Base-by-base conservation (phyloP, 2,888 invertebrate species). In the Pomacea canaliculata region DNA sequence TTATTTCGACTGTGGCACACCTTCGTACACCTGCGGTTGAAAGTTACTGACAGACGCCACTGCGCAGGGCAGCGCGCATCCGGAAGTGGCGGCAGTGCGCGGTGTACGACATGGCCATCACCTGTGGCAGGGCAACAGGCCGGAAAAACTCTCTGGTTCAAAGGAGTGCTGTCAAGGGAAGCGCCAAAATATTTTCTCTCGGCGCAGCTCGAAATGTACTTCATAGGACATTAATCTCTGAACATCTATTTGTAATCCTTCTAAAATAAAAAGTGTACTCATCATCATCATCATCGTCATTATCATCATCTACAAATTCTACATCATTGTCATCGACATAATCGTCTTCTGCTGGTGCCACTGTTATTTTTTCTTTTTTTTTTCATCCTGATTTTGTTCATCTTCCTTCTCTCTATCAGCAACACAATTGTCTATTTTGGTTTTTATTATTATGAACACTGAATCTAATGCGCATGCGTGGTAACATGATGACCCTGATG, bases 51-150 rank as follows among this genome's bases (percentile, higher is more conserved):
- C 72, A 46, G 73, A 66, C 73, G 23, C 51, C 67, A 49, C 46
- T n/a, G 67, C 59, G 56, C 16, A 23, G 73, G 66, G 67, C 56
- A 73, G 18, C 49, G 23, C 23, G n/a, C 3, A 59, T 59, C 67
- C 73, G 73, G 73, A 73, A 73, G 46, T 73, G 73, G 67, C 67
- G 66, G 56, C 73, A 66, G 73, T 51, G 19, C 46, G 66, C 67
- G n/a, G 12, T 12, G 63, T 59, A 59, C 7, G 73, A 59, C 73
- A 66, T 49, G 67, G 46, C 66, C 66, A 67, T 16, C 73, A 73
- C 73, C 59, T 73, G 73, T 66, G 66, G 13, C 9, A 13, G 27
- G 46, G 70, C 56, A 51, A 1, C 51, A 56, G 51, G 51, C 1
- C 51, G 51, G 51, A 56, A 56, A 10, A 56, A 16, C 51, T 13